These are phyloP conservation scores for Lepidonotus clava DNA, from an alignment of 2,888 invertebrate species.

Conservation along the genomic window DNA sequence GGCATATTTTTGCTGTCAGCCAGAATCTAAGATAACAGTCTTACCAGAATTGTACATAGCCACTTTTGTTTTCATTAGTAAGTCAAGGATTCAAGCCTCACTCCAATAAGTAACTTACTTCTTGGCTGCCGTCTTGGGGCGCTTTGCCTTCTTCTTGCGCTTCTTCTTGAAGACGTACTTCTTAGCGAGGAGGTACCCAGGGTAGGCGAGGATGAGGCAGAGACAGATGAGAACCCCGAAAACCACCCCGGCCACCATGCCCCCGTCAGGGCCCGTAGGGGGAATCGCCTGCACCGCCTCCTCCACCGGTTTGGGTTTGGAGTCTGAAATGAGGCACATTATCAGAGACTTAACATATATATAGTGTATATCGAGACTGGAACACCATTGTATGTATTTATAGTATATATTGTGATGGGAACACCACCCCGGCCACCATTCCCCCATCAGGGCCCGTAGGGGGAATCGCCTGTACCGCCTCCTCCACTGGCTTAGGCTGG, in stretches of 20 bases:
- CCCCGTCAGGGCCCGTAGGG: conserved; percentile 4
- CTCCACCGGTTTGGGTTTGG: background rate
- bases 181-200: background rate
- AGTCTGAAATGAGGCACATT: background rate
- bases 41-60: too few relatives aligned
- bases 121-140: conserved; percentile 15
- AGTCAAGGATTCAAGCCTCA: background rate
- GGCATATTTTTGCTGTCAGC: too few relatives aligned
- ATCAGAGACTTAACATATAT: background rate
- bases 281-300: too few relatives aligned
- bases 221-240: background rate
- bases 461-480: too few relatives aligned
- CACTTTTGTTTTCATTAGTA: too few relatives aligned
- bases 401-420: too few relatives aligned
- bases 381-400: too few relatives aligned
- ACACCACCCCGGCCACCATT: background rate
- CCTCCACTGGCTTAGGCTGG: background rate
- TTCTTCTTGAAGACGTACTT: background rate
- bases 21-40: too few relatives aligned
- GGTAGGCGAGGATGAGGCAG: background rate
- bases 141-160: background rate
- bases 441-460: conserved; percentile 14
- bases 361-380: too few relatives aligned
- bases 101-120: background rate
- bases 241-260: background rate